Base-by-base conservation (phyloP, 2,113 vertebrate species). In the Platycercus adscitus region DNA sequence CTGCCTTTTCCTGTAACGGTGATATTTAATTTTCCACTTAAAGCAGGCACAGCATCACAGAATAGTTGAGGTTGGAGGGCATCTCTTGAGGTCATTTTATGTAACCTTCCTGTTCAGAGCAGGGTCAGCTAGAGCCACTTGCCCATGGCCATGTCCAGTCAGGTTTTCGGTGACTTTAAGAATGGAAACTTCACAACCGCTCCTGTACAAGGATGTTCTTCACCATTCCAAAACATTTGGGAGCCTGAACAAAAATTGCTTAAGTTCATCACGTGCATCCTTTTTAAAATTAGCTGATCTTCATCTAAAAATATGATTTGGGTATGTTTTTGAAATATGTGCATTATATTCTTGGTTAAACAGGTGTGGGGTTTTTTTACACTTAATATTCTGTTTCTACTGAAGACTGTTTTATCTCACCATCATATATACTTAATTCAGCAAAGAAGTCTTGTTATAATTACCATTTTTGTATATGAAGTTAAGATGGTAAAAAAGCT, bases 21-120 rank as follows among this genome's bases (percentile, higher is more conserved):
- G 23, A 39, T 46, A 81, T 83, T 77, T 70, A 81, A 61, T 95
- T 47, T 93, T 91, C 56, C 92, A 17, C 80, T 95, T 88, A 53
- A 84, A 88, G 91, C 35, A 64, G 77, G 7, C 7, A 25, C 23
- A 89, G 12, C 35, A 44, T 79, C 61, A n/a, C 25, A 71, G 46
- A 41, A 9, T 41, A 56, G 31, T 47, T 60, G 41, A 55, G n/a
- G 9, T 73, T 84, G 69, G 39, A 89, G 37, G 24, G 37, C 6
- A 13, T 28, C 19, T 75, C 81, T 89, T 55, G 23, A 89, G 43
- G 25, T 84, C 23, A 19, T 50, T 25, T 82, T 83, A 9, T 50
- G 13, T 53, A 70, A 65, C 11, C 4, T 6, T 17, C 4, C 3
- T 58, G 24, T 68, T 53, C 39, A 56, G 49, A 55, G 44, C 20